Conservation (phyloP, 2,888 invertebrate species). For the Chaetogeoica ovagalla region DNA sequence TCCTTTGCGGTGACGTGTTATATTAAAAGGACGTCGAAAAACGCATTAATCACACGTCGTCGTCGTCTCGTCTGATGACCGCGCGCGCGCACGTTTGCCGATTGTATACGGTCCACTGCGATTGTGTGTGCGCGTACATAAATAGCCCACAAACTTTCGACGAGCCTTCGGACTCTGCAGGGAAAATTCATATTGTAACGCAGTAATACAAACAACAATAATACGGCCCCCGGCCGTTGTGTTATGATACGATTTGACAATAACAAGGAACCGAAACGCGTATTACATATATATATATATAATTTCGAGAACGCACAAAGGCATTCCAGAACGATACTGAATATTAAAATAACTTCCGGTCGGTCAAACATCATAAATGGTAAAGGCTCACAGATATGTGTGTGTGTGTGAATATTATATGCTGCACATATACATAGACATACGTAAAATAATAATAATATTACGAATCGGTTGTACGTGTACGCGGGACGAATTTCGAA, state of each 20-base stretch:
- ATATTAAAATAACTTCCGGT: constrained; percentile 53
- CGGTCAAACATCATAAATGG: constrained; percentile 51
- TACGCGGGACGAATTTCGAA: constrained; percentile 18
- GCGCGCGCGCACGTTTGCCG: not conserved
- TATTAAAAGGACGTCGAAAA: constrained; percentile 47
- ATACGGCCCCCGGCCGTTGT: constrained; percentile 18
- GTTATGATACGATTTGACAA: constrained; percentile 47
- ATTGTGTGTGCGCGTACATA: constrained; percentile 11
- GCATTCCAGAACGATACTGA: constrained; percentile 45
- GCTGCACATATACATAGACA: too few species aligned
- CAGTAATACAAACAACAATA: constrained; percentile 17
- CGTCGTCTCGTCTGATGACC: constrained; percentile 42
- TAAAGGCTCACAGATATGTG: not conserved
- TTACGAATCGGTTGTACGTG: constrained; percentile 13
- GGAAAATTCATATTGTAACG: constrained; percentile 14
- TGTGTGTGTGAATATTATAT: too few species aligned
- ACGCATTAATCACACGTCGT: constrained; percentile 41
- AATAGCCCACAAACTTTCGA: constrained; percentile 27
- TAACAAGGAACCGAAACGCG: constrained; percentile 47
- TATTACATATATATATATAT: too few species aligned
- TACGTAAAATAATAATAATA: constrained; percentile 35
- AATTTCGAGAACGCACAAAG: constrained; percentile 44
- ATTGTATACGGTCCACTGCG: too few species aligned
- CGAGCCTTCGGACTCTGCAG: constrained; percentile 8
- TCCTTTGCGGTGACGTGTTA: constrained; percentile 41